Evolutionary conservation across 1,140 invertebrate species (phyloP).

Genomic region (Argopecten irradians): DNA sequence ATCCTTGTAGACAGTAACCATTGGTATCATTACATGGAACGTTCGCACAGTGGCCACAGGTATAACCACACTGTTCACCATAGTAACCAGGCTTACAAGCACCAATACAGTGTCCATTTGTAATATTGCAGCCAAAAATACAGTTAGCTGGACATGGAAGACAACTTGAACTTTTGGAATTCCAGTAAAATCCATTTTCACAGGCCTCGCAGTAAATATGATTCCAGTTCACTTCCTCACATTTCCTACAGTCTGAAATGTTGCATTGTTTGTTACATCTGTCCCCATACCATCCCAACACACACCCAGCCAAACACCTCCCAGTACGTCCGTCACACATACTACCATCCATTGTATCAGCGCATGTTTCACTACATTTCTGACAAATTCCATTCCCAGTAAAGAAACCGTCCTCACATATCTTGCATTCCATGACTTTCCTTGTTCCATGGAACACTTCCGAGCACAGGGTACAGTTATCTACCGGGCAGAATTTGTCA

Average conservation of each 20-base stretch:
- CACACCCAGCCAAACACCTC: constrained; percentile 29
- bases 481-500: constrained; percentile 31
- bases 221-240: background rate
- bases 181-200: constrained; percentile 33
- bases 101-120: constrained; percentile 33
- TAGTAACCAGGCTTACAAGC: constrained; percentile 33
- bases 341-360: background rate
- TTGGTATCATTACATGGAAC: background rate
- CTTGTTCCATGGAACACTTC: background rate
- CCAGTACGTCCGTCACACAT: constrained; percentile 29
- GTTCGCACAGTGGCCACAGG: constrained; percentile 33
- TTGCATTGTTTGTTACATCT: constrained; percentile 23
- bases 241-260: constrained; percentile 25
- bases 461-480: constrained; percentile 21
- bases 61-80: constrained; percentile 25
- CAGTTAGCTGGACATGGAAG: constrained; percentile 10
- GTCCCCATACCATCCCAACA: constrained; percentile 37
- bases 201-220: constrained; percentile 28
- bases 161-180: constrained; percentile 21
- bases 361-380: constrained; percentile 25
- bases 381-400: background rate
- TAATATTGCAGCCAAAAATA: constrained; percentile 28
- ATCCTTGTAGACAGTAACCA: constrained; percentile 43
- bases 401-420: constrained; percentile 29
- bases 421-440: background rate